phyloP scores from a whole-genome alignment of 2,888 invertebrate species.

The Andrena flavipes region DNA sequence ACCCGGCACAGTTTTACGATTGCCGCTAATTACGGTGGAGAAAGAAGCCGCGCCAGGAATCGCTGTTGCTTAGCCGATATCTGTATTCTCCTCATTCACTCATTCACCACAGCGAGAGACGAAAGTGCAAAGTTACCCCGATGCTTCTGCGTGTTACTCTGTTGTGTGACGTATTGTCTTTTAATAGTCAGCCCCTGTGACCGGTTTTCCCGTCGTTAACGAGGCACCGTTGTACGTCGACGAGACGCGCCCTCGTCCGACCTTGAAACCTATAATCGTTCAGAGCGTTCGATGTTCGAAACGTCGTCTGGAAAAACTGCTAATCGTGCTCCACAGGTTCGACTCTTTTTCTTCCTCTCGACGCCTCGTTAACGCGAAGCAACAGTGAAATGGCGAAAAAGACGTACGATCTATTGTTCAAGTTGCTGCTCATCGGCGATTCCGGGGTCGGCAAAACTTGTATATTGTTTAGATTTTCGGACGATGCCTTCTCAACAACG shows the following conservation, averaged over 20 bases:
- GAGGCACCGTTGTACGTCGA: slow-evolving; percentile 65
- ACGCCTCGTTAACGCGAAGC: slow-evolving; percentile 49
- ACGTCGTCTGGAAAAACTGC: slow-evolving; percentile 62
- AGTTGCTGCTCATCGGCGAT: slow-evolving; percentile 96
- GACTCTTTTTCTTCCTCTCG: slow-evolving; percentile 54
- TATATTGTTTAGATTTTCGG: slow-evolving; percentile 96
- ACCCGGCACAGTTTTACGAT: slow-evolving; percentile 47
- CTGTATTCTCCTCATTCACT: neutral
- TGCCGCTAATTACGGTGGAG: slow-evolving; percentile 47
- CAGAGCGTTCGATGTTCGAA: slow-evolving; percentile 73
- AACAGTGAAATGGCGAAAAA: slow-evolving; percentile 92
- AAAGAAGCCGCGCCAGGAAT: slow-evolving; percentile 24
- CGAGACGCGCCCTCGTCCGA: slow-evolving; percentile 77
- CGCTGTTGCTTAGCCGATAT: slow-evolving; percentile 4
- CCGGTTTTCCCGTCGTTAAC: slow-evolving; percentile 70
- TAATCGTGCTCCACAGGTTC: slow-evolving; percentile 55
- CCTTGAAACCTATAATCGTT: slow-evolving; percentile 73
- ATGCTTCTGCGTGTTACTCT: slow-evolving; percentile 67
- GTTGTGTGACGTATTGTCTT: slow-evolving; percentile 72
- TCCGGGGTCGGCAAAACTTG: slow-evolving; percentile 98
- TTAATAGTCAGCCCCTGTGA: slow-evolving; percentile 73
- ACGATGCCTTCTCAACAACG: slow-evolving; percentile 97
- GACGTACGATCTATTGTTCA: slow-evolving; percentile 97
- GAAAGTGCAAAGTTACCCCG: slow-evolving; percentile 67
- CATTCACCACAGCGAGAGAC: slow-evolving; percentile 11